Conservation (phyloP, 2,888 invertebrate species). For the Polyploca ridens region DNA sequence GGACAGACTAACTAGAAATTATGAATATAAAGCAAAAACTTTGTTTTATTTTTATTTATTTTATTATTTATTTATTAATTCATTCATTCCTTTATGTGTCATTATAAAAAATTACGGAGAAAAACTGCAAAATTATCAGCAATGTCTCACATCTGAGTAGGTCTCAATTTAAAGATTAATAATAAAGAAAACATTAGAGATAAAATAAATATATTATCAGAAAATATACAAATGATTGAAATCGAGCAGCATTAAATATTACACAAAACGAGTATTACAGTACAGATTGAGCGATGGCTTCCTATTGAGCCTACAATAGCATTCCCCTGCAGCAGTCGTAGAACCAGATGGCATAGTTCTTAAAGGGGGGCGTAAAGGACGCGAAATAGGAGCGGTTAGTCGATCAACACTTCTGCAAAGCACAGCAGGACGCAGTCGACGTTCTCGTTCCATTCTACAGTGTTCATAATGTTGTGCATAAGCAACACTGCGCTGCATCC, state of each 20-base stretch:
- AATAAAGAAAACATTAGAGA: no score
- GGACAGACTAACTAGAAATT: no score
- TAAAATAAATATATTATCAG: background rate
- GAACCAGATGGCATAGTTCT: conserved; percentile 35
- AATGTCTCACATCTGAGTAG: no score
- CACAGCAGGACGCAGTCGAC: conserved; percentile 45
- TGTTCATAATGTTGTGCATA: conserved; percentile 62
- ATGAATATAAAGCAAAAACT: no score
- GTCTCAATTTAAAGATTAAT: no score
- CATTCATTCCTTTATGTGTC: no score
- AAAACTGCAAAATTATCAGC: no score
- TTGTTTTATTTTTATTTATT: no score
- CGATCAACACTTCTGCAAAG: conserved; percentile 57
- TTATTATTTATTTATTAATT: no score
- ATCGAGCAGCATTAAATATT: conserved; percentile 10
- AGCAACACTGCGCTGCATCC: conserved; percentile 62
- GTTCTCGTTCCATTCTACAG: conserved; percentile 53
- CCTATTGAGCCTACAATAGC: conserved; percentile 46
- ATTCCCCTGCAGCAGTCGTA: conserved; percentile 15
- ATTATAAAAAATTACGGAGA: no score
- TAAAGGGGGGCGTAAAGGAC: conserved; percentile 37
- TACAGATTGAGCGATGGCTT: conserved; percentile 58
- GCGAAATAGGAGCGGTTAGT: conserved; percentile 51
- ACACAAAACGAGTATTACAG: conserved; percentile 58
- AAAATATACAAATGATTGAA: conserved; percentile 8